Conservation (phyloP, 2,113 vertebrate genomes). For the Eulemur macaco region DNA sequence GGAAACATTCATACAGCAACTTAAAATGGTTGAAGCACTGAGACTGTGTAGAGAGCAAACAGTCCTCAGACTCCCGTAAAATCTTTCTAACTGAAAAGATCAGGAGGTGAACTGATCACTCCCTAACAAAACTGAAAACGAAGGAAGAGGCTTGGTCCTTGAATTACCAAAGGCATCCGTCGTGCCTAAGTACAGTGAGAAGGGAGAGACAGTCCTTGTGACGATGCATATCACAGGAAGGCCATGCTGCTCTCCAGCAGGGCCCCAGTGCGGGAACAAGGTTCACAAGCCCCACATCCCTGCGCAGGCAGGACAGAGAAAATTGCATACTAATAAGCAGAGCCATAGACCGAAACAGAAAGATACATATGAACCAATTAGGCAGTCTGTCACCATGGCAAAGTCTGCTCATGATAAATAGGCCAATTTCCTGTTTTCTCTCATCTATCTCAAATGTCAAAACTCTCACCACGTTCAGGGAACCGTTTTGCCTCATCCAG, state of each 20-base stretch:
- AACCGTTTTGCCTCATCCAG: neutral
- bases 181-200: rapidly evolving
- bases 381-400: slow-evolving; percentile 8
- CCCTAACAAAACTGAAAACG: neutral
- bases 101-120: neutral
- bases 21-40: neutral
- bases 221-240: neutral
- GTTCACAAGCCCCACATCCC: neutral
- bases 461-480: neutral
- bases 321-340: neutral
- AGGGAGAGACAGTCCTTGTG: neutral
- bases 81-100: neutral
- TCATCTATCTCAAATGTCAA: neutral
- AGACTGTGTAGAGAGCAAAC: neutral
- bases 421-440: neutral
- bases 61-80: neutral
- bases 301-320: neutral
- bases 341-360: neutral
- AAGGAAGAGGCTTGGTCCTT: neutral
- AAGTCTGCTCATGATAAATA: neutral
- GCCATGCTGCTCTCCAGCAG: too few species aligned
- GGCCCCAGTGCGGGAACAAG: rapidly evolving
- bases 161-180: neutral
- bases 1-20: neutral
- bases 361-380: neutral